Evolutionary conservation across 2,888 invertebrate genomes (phyloP), one percentile per base, ranked within the genome.

Genomic region (Ethmia dodecea): DNA sequence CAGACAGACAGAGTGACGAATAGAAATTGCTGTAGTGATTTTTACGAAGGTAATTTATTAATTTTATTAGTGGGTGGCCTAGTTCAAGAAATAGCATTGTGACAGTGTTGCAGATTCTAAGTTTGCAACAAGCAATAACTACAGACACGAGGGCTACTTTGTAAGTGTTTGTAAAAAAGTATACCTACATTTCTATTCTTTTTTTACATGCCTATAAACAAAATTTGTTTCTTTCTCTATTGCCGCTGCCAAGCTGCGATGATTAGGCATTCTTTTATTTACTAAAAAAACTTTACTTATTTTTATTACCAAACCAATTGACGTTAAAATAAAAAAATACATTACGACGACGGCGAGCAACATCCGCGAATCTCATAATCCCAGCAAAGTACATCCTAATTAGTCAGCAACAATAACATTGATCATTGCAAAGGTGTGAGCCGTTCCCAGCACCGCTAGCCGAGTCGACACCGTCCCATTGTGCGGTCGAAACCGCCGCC

Each of bases 401-500:
- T 78, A 81, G 75, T 73, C 67, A 71, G 58, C 62, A 80, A 80
- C 75, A 80, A 81, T 74, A 74, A 75, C 69, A 70, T 59, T 55
- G 69, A 66, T 62, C 74, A 78, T 68, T 66, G 76, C 64, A 53
- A 58, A 81, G 81, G 81, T 83, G 81, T 75, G 74, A 80, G 70
- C 68, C 47, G 16, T 68, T 75, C 79, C 79, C 26, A 76, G 68
- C 77, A 79, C 81, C 78, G 81, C 81, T 80, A 81, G 71, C 66
- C 78, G 79, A 70, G 65, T 68, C 73, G 65, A 75, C 78, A 74
- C 74, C 75, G 68, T 64, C 68, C 74, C 66, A 84, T 86, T 86
- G 84, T 84, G 81, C 79, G 77, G 80, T 72, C 77, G 76, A 74
- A 74, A 72, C 75, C 76, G n/a, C 75, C 76, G 79, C 74, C 83